Base-by-base conservation (phyloP, 2,113 vertebrate species). In the Thamnaconus septentrionalis region DNA sequence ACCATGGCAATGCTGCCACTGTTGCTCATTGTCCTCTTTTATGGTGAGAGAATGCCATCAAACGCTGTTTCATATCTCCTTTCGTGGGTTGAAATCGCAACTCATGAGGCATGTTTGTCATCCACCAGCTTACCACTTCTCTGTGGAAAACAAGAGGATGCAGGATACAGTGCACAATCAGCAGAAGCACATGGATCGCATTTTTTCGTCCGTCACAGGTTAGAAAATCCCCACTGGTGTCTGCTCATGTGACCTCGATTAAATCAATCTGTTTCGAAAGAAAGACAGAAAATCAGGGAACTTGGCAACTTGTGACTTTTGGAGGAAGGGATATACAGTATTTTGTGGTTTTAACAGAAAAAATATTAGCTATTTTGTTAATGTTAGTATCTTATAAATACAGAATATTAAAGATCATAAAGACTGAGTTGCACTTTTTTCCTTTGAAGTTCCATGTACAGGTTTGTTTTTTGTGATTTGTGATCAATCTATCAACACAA, bases 11-110 rank as follows among this genome's bases (percentile, higher is more conserved):
- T 86, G 8, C 77, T 86, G 42, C 59, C 59, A 10, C 75, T 87
- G 41, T 87, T 82, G 81, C 73, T 89, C 43, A 84, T 84, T 4
- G 81, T 75, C 43, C 56, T 90, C 11, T 86, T 75, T 71, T 87
- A 90, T 3, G 85, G 86, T 90, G 61, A 76, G 69, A 56, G 6
- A 18, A 53, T 4, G 8, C 10, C 39, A 2, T 1, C 0, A 6
- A 1, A 43, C 1, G 5, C 10, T 1, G 4, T 0, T 7, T 41
- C 2, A 3, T 61, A 3, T 31, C 54, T n/a, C n/a, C n/a, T n/a
- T n/a, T n/a, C n/a, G n/a, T n/a, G n/a, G n/a, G n/a, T n/a, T n/a
- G n/a, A n/a, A n/a, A n/a, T n/a, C n/a, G n/a, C 41, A 40, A 5
- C 55, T 41, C 46, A 0, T 3, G 50, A 9, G 8, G 5, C 31